Conservation (phyloP, 2,888 invertebrate species). For the Epinotia bilunana region DNA sequence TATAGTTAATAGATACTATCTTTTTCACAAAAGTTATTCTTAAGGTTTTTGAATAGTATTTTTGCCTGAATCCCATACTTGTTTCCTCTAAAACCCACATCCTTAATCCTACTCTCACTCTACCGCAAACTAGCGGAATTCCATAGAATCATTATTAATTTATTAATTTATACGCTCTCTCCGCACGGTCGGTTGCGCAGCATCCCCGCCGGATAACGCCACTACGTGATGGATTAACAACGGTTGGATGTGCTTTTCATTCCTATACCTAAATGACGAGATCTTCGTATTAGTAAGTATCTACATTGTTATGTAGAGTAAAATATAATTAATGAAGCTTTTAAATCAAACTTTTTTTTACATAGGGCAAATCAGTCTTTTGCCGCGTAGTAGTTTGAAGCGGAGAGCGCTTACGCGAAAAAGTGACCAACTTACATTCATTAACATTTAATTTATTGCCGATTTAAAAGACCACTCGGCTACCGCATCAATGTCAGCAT, state of each 20-base stretch:
- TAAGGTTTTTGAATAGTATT: background rate
- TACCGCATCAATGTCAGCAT: too few relatives aligned
- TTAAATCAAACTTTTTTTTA: background rate
- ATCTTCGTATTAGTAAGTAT: slow-evolving; percentile 2
- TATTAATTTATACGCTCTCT: slow-evolving; percentile 82
- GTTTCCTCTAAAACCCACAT: slow-evolving; percentile 46
- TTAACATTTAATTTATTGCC: too few relatives aligned
- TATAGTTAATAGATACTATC: too few relatives aligned
- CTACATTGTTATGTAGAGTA: background rate
- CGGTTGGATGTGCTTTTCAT: slow-evolving; percentile 22
- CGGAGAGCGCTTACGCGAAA: too few relatives aligned
- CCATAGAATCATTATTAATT: slow-evolving; percentile 83
- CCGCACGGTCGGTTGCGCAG: slow-evolving; percentile 72
- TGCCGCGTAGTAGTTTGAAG: too few relatives aligned
- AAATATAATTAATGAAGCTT: background rate
- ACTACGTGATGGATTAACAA: slow-evolving; percentile 44
- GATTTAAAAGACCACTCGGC: too few relatives aligned
- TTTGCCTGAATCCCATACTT: background rate
- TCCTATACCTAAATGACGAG: slow-evolving; percentile 13
- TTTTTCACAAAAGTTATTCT: too few relatives aligned
- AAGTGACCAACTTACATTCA: too few relatives aligned
- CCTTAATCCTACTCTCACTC: slow-evolving; percentile 61
- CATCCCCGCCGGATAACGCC: slow-evolving; percentile 44
- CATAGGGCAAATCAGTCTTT: too few relatives aligned
- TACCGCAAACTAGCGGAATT: slow-evolving; percentile 73